Evolutionary conservation across 2,797 vertebrate species (phyloP).

Genomic region (Pangasius larnaudii): DNA sequence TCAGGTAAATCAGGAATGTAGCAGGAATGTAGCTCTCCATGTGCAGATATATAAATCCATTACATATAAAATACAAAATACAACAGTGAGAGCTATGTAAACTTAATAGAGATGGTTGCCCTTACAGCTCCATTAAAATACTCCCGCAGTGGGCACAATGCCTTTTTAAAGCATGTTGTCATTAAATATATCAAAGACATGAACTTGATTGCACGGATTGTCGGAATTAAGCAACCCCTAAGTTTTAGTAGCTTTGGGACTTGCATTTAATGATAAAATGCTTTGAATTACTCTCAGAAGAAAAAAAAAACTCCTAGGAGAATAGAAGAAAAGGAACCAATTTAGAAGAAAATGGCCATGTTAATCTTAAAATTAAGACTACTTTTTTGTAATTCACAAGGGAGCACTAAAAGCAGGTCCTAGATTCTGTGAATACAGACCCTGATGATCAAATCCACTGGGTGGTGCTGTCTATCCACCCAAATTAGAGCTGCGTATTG

Average conservation of each 20-base stretch:
- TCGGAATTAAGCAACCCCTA: not conserved
- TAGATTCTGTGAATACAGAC: not conserved
- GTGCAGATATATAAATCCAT: not conserved
- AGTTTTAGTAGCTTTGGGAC: not conserved
- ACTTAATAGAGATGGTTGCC: not conserved
- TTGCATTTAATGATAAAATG: not conserved
- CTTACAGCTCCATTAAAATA: not conserved
- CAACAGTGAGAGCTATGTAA: not conserved
- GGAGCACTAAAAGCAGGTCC: not conserved
- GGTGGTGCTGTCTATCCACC: slow-evolving; percentile 65
- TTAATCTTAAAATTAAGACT: not conserved
- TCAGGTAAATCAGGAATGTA: not conserved
- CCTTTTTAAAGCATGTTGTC: not conserved
- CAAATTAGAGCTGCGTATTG: not conserved
- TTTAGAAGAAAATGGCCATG: not conserved
- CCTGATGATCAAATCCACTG: slow-evolving; percentile 60
- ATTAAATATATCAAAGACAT: not conserved
- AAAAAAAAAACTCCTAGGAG: not conserved
- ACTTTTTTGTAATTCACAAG: not conserved
- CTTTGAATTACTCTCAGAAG: not conserved
- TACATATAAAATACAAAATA: not conserved
- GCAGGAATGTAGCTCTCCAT: not conserved
- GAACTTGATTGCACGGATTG: not conserved
- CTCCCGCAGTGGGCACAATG: not conserved
- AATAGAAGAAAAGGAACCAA: not conserved